phyloP scores from a whole-genome alignment of 35 echinoderm and acorn worm species.

The Diadema setosum region DNA sequence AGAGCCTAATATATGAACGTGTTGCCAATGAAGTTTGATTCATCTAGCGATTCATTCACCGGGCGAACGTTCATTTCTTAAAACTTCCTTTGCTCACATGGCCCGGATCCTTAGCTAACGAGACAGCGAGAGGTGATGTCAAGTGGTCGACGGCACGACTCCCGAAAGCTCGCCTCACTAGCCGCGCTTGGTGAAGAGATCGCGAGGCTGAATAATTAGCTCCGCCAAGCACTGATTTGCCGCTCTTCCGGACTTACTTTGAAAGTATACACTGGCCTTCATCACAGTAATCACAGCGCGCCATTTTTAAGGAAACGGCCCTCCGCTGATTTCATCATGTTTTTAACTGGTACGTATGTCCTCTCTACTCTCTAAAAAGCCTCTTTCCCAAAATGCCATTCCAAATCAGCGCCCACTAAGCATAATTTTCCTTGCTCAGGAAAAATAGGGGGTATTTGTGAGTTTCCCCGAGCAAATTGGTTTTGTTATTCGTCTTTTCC shows the following conservation, averaged over 20 bases:
- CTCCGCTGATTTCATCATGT: constrained; percentile 8
- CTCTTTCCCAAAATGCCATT: neutral
- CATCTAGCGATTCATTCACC: constrained; percentile 4
- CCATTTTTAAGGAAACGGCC: neutral
- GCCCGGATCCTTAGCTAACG: constrained; percentile 6
- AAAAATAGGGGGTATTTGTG: constrained; percentile 24
- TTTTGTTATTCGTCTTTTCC: neutral
- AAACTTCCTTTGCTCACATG: neutral
- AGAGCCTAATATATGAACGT: neutral
- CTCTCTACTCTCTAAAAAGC: neutral
- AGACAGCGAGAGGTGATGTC: neutral
- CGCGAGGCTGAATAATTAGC: constrained; percentile 6
- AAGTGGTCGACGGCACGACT: neutral
- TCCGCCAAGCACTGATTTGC: neutral
- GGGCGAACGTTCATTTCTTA: neutral
- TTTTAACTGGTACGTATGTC: constrained; percentile 6
- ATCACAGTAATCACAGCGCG: neutral
- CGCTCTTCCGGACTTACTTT: constrained; percentile 2
- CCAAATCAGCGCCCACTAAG: neutral
- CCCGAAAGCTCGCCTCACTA: too few species aligned
- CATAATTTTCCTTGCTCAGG: constrained; percentile 17
- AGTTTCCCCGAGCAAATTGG: constrained; percentile 18
- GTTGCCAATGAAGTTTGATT: neutral
- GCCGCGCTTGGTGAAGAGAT: neutral
- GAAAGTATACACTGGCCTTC: neutral